Percentiles rank a stretch among this genome's conserved stretches.
phyloP scores from a whole-genome alignment of 2,113 vertebrate genomes.

The Apaloderma vittatum region DNA sequence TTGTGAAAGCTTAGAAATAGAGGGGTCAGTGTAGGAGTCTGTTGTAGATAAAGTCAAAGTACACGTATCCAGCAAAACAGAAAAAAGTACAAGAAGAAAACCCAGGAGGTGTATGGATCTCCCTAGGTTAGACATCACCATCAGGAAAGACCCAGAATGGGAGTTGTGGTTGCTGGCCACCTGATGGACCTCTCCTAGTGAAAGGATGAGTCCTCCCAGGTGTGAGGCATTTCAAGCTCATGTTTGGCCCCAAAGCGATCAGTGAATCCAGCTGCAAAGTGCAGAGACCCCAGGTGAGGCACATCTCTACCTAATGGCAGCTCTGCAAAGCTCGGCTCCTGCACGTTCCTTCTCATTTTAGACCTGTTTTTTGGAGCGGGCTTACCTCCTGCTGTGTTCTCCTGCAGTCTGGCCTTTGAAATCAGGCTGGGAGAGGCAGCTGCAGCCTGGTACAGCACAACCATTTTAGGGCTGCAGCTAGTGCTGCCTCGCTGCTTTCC shows the following conservation, averaged over 20 bases:
- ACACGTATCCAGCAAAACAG: background rate
- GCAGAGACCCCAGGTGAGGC: background rate
- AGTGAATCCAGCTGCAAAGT: background rate
- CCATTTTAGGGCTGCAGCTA: slow-evolving; percentile 39
- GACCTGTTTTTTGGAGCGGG: background rate
- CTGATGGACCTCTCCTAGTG: background rate
- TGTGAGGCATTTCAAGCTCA: background rate
- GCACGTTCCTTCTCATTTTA: background rate
- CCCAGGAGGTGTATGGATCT: background rate
- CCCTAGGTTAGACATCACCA: background rate
- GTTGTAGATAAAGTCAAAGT: background rate
- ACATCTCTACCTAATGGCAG: background rate
- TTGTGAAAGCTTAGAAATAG: background rate
- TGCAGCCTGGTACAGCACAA: background rate
- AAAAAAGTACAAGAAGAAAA: background rate
- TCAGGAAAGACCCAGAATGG: background rate
- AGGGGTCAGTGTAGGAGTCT: background rate
- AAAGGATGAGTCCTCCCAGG: background rate
- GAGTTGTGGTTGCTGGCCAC: background rate
- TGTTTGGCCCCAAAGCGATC: background rate
- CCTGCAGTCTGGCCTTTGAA: background rate
- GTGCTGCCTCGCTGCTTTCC: background rate
- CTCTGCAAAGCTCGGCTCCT: fast-evolving
- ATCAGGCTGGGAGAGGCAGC: background rate
- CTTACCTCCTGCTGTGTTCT: fast-evolving